A percentile compares a stretch with the other conserved stretches of the same genome.
phyloP scores from a whole-genome alignment of 2,797 vertebrate species.

The Sphaeramia orbicularis region DNA sequence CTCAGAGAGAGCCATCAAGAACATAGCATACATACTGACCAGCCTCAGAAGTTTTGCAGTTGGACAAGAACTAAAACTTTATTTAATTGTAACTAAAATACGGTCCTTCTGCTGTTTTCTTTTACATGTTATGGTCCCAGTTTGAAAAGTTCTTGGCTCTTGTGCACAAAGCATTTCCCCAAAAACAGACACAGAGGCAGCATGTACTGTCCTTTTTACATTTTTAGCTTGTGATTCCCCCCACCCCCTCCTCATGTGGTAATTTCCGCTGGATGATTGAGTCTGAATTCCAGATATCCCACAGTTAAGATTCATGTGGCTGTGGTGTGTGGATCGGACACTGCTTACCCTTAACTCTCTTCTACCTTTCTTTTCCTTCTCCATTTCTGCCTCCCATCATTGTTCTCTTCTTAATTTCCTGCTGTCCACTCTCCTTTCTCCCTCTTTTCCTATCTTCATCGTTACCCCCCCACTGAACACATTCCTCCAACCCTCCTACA shows the following conservation, averaged over 20 bases:
- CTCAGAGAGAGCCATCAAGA: too few species aligned
- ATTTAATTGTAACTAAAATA: too few species aligned
- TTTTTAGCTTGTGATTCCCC: constrained; percentile 23
- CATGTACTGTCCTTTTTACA: constrained; percentile 47
- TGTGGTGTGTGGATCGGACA: constrained; percentile 38
- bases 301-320: constrained; percentile 61
- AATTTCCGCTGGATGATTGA: constrained; percentile 69
- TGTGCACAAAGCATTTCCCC: background rate
- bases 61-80: too few species aligned
- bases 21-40: too few species aligned
- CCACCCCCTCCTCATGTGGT: constrained; percentile 36
- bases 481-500: constrained; percentile 39
- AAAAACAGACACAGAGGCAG: constrained; percentile 24
- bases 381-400: too few species aligned
- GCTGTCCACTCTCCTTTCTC: constrained; percentile 3
- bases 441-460: constrained; percentile 22
- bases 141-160: too few species aligned
- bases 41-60: too few species aligned
- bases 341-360: constrained; percentile 12
- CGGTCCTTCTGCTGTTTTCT: too few species aligned
- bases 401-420: constrained; percentile 40
- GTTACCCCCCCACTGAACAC: constrained; percentile 11
- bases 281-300: constrained; percentile 72
- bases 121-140: too few species aligned
- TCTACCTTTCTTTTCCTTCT: constrained; percentile 6